Evolutionary conservation across 1,140 invertebrate genomes (phyloP).

Genomic region (Drosophila subpulchrella): DNA sequence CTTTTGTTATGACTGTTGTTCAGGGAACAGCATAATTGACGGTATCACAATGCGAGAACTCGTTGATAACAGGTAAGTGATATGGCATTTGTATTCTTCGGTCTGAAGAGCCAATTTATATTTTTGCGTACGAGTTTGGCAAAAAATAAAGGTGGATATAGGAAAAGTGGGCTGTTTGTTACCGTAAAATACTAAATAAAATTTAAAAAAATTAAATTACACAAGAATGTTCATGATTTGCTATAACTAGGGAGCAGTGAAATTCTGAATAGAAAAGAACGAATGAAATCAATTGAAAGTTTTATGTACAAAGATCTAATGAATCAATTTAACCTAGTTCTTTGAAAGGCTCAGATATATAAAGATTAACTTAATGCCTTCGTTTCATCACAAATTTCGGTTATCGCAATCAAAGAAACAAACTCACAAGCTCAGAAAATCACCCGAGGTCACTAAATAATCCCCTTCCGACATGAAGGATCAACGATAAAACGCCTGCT

Average conservation of each 20-base stretch:
- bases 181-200: too few relatives aligned
- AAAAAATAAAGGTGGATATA: not conserved
- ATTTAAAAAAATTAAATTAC: too few relatives aligned
- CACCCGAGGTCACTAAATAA: slow-evolving; percentile 29
- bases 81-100: not conserved
- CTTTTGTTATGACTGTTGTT: slow-evolving; percentile 46
- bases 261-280: too few relatives aligned
- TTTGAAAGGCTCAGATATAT: not conserved
- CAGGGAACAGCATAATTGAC: slow-evolving; percentile 38
- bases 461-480: slow-evolving; percentile 44
- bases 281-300: too few relatives aligned
- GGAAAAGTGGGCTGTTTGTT: too few relatives aligned
- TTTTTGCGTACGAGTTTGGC: not conserved
- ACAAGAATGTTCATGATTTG: too few relatives aligned
- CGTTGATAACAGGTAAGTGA: slow-evolving; percentile 24
- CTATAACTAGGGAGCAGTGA: too few relatives aligned
- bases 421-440: slow-evolving; percentile 12
- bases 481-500: slow-evolving; percentile 60
- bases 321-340: not conserved
- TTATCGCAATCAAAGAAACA: slow-evolving; percentile 4
- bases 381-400: not conserved
- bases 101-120: not conserved
- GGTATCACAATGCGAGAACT: slow-evolving; percentile 18
- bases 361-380: not conserved
- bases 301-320: too few relatives aligned